Evolutionary conservation across 2,113 vertebrate genomes (phyloP).

Genomic region (zebrafish (Danio rerio)): GRCz12tu NC_133183.1:26865501-26866000

Average conservation of each 20-base stretch:
- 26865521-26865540: conserved; percentile 76
- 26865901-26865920: conserved; percentile 70
- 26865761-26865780: conserved; percentile 71
- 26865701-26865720: conserved; percentile 72
- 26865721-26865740: conserved; percentile 72
- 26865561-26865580: conserved; percentile 69
- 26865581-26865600: conserved; percentile 72
- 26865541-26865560: conserved; percentile 73
- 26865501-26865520: conserved; percentile 65
- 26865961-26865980: conserved; percentile 65
- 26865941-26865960: conserved; percentile 70
- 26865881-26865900: too few species aligned
- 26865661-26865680: conserved; percentile 73
- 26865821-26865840: conserved; percentile 72
- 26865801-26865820: conserved; percentile 71
- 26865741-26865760: conserved; percentile 73
- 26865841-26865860: conserved; percentile 73
- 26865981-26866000: conserved; percentile 67
- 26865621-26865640: conserved; percentile 72
- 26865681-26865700: conserved; percentile 74
- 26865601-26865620: conserved; percentile 71
- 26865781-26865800: conserved; percentile 72
- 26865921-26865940: conserved; percentile 74
- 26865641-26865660: conserved; percentile 73
- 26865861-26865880: too few species aligned